Percentiles rank a stretch among this genome's conserved stretches.
Conservation (phyloP, 2,797 vertebrate genomes). For the Cottoperca gobio region DNA sequence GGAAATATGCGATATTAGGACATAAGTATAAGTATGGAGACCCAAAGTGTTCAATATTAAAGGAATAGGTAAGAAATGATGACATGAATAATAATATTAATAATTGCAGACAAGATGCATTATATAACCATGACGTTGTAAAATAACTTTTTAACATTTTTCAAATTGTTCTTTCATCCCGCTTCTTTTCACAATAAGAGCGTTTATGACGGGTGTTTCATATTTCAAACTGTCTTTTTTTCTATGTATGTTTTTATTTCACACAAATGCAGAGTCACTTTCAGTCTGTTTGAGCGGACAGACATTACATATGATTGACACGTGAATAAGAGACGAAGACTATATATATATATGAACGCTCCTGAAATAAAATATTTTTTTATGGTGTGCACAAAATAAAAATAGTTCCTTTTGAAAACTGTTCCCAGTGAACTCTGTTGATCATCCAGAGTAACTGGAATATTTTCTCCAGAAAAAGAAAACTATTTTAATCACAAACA, state of each 20-base stretch:
- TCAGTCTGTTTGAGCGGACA: background rate
- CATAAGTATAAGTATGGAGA: background rate
- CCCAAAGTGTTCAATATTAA: conserved; percentile 22
- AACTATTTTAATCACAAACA: too few species aligned
- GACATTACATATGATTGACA: too few species aligned
- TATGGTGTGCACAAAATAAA: background rate
- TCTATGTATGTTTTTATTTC: conserved; percentile 1
- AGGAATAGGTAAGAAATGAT: background rate
- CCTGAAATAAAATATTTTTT: background rate
- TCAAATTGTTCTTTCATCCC: background rate
- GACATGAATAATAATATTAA: background rate
- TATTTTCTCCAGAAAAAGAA: too few species aligned
- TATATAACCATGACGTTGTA: background rate
- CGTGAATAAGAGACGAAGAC: background rate
- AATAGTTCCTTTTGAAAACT: background rate
- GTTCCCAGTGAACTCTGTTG: background rate
- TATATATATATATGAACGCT: too few species aligned
- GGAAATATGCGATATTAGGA: background rate
- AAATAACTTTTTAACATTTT: background rate
- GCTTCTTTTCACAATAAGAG: background rate
- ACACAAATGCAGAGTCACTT: background rate
- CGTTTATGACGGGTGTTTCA: background rate
- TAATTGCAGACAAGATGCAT: background rate
- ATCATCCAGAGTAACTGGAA: background rate
- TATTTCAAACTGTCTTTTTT: background rate